Evolutionary conservation across 2,888 invertebrate species (phyloP).

Genomic region (Caenorhabditis sulstoni): DNA sequence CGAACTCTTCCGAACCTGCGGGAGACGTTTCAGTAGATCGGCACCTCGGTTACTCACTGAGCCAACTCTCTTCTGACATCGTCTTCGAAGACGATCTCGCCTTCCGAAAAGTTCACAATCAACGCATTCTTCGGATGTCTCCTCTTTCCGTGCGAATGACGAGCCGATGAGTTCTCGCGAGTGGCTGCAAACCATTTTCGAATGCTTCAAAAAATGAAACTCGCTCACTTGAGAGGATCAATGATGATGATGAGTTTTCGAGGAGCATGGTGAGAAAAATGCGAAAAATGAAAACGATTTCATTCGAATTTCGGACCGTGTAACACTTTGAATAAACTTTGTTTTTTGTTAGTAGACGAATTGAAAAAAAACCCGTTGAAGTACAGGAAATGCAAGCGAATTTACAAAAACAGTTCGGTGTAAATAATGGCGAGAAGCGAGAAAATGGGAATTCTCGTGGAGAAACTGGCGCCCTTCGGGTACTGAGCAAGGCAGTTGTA

Average conservation of each 20-base stretch:
- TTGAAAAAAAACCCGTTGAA: conserved; percentile 13
- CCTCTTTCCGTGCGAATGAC: background rate
- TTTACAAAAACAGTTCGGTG: conserved; percentile 39
- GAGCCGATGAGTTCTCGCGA: background rate
- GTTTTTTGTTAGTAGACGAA: conserved; percentile 10
- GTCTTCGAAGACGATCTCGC: conserved; percentile 10
- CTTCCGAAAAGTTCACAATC: conserved; percentile 38
- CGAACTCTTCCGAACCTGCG: conserved; percentile 33
- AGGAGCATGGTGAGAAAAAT: conserved; percentile 18
- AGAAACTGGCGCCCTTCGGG: background rate
- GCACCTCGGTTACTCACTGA: conserved; percentile 17
- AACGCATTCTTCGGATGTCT: conserved; percentile 29
- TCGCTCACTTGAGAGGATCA: too few relatives aligned
- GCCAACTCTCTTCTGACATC: conserved; percentile 27
- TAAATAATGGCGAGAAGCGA: conserved; percentile 49
- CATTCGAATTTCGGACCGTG: background rate
- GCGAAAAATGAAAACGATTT: conserved; percentile 41
- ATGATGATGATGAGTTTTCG: background rate
- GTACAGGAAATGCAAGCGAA: background rate
- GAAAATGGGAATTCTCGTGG: conserved; percentile 33
- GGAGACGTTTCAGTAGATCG: too few relatives aligned
- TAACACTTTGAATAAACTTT: conserved; percentile 3
- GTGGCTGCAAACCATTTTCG: too few relatives aligned
- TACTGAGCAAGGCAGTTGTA: conserved; percentile 62
- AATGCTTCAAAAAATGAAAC: too few relatives aligned